Percentiles rank a stretch among this genome's conserved stretches.
These are phyloP conservation scores for Monodelphis domestica DNA, from an alignment of 2,797 vertebrate species.

Conservation along the genomic window DNA sequence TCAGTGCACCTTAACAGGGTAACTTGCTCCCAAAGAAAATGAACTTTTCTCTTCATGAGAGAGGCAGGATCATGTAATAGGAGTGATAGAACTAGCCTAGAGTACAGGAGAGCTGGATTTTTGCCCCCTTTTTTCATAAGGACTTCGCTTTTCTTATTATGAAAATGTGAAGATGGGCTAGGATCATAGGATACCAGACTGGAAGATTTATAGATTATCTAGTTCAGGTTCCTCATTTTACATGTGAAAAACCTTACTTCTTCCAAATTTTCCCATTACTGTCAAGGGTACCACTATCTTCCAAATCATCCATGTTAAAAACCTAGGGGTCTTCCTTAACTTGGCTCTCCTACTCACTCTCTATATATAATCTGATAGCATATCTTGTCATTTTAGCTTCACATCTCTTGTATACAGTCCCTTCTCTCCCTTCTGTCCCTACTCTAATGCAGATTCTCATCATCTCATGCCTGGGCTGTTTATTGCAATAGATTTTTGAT, in stretches of 20 bases:
- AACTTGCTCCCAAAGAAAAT: not conserved
- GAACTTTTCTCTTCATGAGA: not conserved
- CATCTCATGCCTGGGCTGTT: not conserved
- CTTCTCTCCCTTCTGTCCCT: not conserved
- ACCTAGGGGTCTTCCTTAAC: not conserved
- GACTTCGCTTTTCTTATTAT: not conserved
- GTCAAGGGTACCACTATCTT: not conserved
- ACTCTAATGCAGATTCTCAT: not conserved
- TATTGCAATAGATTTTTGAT: not conserved
- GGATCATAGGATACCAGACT: not conserved
- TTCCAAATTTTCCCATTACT: not conserved
- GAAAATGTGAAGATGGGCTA: not conserved
- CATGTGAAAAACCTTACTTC: not conserved
- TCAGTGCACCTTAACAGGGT: conserved; percentile 70
- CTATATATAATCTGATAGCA: not conserved
- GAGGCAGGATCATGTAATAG: not conserved
- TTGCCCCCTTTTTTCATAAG: not conserved
- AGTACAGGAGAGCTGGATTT: fast-evolving
- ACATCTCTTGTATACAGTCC: not conserved
- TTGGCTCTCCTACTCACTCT: not conserved
- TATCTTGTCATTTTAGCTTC: not conserved
- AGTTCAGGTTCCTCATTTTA: not conserved
- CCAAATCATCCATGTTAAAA: not conserved
- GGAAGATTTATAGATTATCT: not conserved
- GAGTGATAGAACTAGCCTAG: fast-evolving